Evolutionary conservation across 2,888 invertebrate species (phyloP).

Genomic region (Cantharis rustica): DNA sequence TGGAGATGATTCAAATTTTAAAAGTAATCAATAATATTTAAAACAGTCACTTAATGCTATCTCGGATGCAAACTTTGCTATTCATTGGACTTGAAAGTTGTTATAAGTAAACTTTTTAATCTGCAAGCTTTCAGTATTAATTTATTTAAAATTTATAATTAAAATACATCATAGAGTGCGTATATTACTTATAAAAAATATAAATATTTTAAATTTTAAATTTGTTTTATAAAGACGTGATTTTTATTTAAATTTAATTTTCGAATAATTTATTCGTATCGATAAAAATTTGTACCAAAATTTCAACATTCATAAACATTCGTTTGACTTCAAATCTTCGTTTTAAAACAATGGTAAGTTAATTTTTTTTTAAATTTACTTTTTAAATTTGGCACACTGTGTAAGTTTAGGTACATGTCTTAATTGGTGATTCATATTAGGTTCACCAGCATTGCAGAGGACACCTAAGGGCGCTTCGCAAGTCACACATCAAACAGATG

Average conservation of each 20-base stretch:
- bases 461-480: slow-evolving; percentile 54
- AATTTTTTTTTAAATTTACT: neutral
- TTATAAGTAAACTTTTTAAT: neutral
- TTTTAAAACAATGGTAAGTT: slow-evolving; percentile 11
- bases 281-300: neutral
- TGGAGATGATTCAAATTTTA: neutral
- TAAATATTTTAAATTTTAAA: neutral
- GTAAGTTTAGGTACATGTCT: slow-evolving; percentile 52
- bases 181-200: neutral
- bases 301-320: neutral
- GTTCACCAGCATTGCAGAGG: slow-evolving; percentile 56
- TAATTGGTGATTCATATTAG: slow-evolving; percentile 56
- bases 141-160: neutral
- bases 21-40: neutral
- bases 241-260: neutral
- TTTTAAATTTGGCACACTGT: slow-evolving; percentile 50
- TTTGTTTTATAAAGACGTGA: neutral
- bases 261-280: neutral
- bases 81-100: neutral
- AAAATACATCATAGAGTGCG: neutral
- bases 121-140: neutral
- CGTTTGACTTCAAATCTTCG: neutral
- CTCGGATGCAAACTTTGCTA: neutral
- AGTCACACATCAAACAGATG: slow-evolving; percentile 40
- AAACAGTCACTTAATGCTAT: neutral